Conservation (phyloP, 1,140 invertebrate species). For the Berghia stephanieae region DNA sequence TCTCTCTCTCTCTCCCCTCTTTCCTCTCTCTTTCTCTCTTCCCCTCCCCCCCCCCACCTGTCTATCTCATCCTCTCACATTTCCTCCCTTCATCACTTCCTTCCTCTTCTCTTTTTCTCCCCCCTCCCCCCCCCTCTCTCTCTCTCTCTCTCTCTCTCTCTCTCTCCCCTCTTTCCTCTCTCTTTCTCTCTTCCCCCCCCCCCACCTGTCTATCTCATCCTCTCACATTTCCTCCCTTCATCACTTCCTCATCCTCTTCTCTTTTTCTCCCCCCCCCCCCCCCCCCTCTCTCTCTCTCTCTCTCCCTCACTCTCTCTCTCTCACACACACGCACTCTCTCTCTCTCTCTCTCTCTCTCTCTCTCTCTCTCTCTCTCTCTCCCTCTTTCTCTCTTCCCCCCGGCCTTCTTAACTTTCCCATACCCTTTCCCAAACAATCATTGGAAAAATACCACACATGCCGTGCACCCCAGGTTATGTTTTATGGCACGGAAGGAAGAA, state of each 20-base stretch:
- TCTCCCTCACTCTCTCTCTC: background rate
- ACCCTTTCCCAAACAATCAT: background rate
- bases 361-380: conserved; percentile 5
- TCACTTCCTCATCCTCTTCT: background rate
- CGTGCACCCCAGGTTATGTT: too few relatives aligned
- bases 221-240: background rate
- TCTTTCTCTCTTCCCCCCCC: background rate
- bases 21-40: background rate
- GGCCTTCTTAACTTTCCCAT: background rate
- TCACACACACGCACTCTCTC: background rate
- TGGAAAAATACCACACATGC: too few relatives aligned
- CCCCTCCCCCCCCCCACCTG: background rate
- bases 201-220: background rate
- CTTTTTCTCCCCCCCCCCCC: background rate
- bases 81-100: background rate
- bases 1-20: background rate
- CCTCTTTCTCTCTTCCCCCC: background rate
- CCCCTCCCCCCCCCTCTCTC: background rate
- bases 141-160: background rate
- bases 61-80: background rate
- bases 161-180: background rate
- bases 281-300: background rate
- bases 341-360: background rate
- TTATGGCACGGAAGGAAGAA: too few relatives aligned
- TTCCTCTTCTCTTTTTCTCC: background rate